These are phyloP conservation scores for Eulemur rubriventer DNA, from an alignment of 2,797 vertebrate species.

Conservation along the genomic window DNA sequence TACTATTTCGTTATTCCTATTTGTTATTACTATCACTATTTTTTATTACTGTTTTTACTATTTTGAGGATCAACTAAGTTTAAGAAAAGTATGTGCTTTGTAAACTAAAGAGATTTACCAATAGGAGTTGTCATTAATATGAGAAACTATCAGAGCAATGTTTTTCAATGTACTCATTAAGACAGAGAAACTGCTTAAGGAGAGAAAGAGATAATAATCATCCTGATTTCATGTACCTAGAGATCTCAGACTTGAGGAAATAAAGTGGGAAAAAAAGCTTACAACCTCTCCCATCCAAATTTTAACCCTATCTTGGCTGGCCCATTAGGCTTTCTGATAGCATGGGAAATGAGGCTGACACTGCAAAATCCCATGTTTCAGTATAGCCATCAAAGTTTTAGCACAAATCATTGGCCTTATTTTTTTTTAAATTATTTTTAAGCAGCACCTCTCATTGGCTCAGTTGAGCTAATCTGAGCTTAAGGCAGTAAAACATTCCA, in stretches of 20 bases:
- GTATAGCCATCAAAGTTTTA: not conserved
- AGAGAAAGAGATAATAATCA: not conserved
- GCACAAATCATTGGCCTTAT: not conserved
- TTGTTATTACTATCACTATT: not conserved
- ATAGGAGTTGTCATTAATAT: slow-evolving; percentile 24
- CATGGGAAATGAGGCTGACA: slow-evolving; percentile 7
- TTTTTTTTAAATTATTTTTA: slow-evolving; percentile 72
- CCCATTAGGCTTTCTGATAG: not conserved
- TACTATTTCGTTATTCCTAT: not conserved
- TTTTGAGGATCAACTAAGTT: slow-evolving; percentile 20
- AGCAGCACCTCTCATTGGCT: slow-evolving; percentile 59
- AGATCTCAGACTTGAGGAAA: slow-evolving; percentile 4
- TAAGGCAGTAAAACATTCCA: slow-evolving; percentile 68
- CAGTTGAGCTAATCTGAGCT: slow-evolving; percentile 45
- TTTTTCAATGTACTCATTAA: not conserved
- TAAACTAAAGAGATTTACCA: slow-evolving; percentile 49
- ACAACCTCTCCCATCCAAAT: not conserved
- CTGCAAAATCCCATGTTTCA: slow-evolving; percentile 40
- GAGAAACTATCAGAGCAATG: slow-evolving; percentile 19
- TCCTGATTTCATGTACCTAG: slow-evolving; percentile 8
- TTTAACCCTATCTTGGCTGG: not conserved
- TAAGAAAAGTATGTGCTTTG: slow-evolving; percentile 35
- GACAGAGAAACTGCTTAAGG: slow-evolving; percentile 21
- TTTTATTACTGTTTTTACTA: not conserved
- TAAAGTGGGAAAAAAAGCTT: not conserved